These are phyloP conservation scores for Falco peregrinus DNA, from an alignment of 2,797 vertebrate species.

Conservation along the genomic window DNA sequence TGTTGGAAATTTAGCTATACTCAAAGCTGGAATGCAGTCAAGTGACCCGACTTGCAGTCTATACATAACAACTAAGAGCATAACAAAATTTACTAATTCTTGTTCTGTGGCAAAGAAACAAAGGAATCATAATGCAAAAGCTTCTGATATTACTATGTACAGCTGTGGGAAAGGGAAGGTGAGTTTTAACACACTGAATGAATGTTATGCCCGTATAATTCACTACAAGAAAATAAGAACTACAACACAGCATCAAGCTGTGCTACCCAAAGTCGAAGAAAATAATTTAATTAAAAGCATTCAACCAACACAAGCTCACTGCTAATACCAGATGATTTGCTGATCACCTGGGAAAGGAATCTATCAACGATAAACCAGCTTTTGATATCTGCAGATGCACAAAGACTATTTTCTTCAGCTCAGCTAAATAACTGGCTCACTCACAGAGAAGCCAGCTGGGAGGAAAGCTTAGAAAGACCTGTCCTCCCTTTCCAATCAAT, in stretches of 20 bases:
- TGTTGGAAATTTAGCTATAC: neutral
- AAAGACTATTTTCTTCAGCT: conserved; percentile 17
- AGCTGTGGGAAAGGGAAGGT: neutral
- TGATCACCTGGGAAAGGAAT: conserved; percentile 20
- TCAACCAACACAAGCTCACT: neutral
- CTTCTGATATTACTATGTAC: neutral
- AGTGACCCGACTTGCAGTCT: neutral
- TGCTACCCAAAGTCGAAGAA: neutral
- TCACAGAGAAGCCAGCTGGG: neutral
- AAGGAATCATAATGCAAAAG: neutral
- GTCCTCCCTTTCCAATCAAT: neutral
- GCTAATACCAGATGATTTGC: neutral
- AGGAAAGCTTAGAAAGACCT: neutral
- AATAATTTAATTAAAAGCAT: conserved; percentile 9
- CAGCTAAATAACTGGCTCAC: neutral
- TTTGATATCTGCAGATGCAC: conserved; percentile 26
- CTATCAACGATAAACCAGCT: neutral
- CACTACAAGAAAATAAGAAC: neutral
- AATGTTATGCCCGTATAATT: neutral
- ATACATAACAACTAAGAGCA: neutral
- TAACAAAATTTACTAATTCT: neutral
- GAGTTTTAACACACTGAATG: neutral
- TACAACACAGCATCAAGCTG: neutral
- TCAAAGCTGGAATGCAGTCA: neutral
- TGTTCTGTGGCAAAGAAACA: neutral